A percentile compares a stretch with the other conserved stretches of the same genome.
phyloP scores from a whole-genome alignment of 2,888 invertebrate species.

The Mactromeris polynyma region DNA sequence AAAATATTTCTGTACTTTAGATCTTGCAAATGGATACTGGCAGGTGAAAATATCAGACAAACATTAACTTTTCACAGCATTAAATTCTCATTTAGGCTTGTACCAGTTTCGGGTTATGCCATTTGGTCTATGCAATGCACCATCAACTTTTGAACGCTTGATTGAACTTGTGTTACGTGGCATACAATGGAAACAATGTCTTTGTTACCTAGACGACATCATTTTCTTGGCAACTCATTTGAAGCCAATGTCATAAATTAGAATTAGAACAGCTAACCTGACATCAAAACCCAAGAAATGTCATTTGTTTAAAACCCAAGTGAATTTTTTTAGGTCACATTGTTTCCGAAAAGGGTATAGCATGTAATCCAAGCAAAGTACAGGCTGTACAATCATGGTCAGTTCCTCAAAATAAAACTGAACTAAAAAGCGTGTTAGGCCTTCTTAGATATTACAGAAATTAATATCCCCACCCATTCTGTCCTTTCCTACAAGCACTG shows the following conservation, averaged over 20 bases:
- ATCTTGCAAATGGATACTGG: slow-evolving; percentile 62
- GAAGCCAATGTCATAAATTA: slow-evolving; percentile 16
- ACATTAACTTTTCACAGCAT: slow-evolving; percentile 46
- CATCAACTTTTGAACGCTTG: slow-evolving; percentile 42
- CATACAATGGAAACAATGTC: slow-evolving; percentile 45
- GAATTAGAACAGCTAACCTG: slow-evolving; percentile 33
- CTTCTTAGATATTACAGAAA: slow-evolving; percentile 54
- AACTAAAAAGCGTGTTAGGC: slow-evolving; percentile 52
- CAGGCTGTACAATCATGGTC: slow-evolving; percentile 42
- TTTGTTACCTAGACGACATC: slow-evolving; percentile 47
- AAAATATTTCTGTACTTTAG: slow-evolving; percentile 58
- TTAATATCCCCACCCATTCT: slow-evolving; percentile 9
- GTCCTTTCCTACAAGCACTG: background rate
- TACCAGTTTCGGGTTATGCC: slow-evolving; percentile 59
- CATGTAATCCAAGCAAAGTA: slow-evolving; percentile 44
- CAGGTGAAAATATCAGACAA: slow-evolving; percentile 49
- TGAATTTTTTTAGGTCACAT: slow-evolving; percentile 38
- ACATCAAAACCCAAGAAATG: slow-evolving; percentile 47
- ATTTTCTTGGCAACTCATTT: slow-evolving; percentile 23
- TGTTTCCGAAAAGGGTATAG: slow-evolving; percentile 45
- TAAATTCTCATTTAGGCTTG: slow-evolving; percentile 45
- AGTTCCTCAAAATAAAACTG: slow-evolving; percentile 40
- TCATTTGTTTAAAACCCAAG: slow-evolving; percentile 45
- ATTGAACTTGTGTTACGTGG: slow-evolving; percentile 42
- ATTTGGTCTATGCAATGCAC: slow-evolving; percentile 55